Evolutionary conservation across 2,888 invertebrate species (phyloP), one percentile per base, ranked within the genome.

Genomic region (Nomada goodeniana): DNA sequence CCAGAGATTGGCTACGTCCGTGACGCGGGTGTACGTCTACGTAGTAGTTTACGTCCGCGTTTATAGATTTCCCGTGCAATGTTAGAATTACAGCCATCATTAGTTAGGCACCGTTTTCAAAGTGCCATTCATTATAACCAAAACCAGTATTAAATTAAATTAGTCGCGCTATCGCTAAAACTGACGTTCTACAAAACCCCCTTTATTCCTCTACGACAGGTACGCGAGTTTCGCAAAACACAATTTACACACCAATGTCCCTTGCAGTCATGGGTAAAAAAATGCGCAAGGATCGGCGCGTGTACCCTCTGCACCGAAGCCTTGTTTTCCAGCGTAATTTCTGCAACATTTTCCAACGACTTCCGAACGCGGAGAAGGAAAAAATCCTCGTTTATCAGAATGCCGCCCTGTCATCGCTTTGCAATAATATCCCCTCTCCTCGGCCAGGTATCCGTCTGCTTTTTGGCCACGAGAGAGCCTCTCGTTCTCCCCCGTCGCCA

Each of bases 361-460:
- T 9, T 36, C 36, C 29, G 18, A 26, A 9, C 76, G 42, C 0
- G 23, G 20, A 9, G 13, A 29, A 50, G 13, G 2, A 36, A 26
- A 20, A 59, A 36, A 64, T 71, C 60, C 79, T 71, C 70, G 78
- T 80, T 71, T 70, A 78, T 80, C 70, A 78, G 70, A 52, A 71
- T 77, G 47, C 64, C 47, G 79, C 78, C 70, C 69, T 11, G 65
- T 80, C 79, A 80, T 80, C 70, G 65, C n/a, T 78, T 80, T 60
- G 70, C 79, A 80, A 78, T 65, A 80, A 70, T 59, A 64, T 20
- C 64, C 23, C 60, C 55, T 20, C 50, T 29, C 55, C 65, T 13
- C 13, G 20, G 47, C 50, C 36, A 15, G 26, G 10, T 57, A 23
- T 55, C 20, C 64, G 79, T 78, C 80, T 80, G 80, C 59, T 53